Conservation (phyloP, 2,797 vertebrate genomes). For the Tragopan temminckii region DNA sequence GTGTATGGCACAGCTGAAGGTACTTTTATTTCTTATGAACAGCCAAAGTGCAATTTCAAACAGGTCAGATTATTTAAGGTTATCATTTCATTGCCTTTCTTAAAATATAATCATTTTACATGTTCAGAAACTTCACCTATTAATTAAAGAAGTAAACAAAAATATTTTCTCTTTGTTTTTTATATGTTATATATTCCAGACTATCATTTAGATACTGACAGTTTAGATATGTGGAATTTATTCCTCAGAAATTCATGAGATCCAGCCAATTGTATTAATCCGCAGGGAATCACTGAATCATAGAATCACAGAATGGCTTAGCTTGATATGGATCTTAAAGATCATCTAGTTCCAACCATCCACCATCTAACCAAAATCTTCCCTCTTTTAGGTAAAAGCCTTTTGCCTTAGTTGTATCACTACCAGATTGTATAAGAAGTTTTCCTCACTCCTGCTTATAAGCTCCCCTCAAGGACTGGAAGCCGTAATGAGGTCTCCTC, state of each 20-base stretch:
- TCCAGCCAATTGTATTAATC: background rate
- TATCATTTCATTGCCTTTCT: background rate
- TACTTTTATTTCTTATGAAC: background rate
- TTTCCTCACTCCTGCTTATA: no score
- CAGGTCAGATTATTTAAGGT: background rate
- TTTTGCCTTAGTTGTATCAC: no score
- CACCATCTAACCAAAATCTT: no score
- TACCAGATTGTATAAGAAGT: no score
- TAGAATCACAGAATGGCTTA: no score
- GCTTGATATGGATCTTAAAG: no score
- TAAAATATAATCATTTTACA: background rate
- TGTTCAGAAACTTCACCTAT: background rate
- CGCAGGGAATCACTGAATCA: background rate
- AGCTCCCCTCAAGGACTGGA: no score
- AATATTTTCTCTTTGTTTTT: background rate
- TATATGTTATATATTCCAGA: background rate
- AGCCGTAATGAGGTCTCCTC: no score
- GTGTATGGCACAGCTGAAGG: background rate
- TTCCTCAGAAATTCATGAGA: background rate
- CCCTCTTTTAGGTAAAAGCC: no score
- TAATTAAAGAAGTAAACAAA: background rate
- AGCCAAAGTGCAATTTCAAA: slow-evolving; percentile 4
- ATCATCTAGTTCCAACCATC: no score
- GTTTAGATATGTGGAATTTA: background rate
- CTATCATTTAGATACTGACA: background rate